Conservation (phyloP, 2,888 invertebrate genomes). For the Abrostola triplasia region DNA sequence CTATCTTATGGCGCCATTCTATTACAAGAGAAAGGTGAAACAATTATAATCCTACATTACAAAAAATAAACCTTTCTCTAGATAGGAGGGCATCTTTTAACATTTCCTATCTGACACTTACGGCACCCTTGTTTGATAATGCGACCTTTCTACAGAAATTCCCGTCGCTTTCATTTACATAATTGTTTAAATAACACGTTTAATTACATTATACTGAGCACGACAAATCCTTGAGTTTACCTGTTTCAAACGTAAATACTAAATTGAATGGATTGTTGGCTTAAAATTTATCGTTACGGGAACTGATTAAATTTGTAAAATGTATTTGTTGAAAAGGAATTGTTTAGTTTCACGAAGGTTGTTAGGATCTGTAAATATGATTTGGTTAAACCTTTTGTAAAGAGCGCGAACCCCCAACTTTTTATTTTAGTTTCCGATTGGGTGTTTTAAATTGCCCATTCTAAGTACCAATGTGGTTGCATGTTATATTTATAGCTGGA, state of each 20-base stretch:
- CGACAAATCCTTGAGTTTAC: slow-evolving; percentile 67
- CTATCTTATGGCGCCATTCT: background rate
- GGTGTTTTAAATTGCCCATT: background rate
- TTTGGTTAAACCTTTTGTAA: slow-evolving; percentile 13
- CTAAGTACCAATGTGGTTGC: background rate
- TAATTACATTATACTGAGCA: slow-evolving; percentile 69
- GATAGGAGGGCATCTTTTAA: slow-evolving; percentile 17
- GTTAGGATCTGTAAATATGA: slow-evolving; percentile 12
- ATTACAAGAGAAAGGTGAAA: background rate
- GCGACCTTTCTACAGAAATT: slow-evolving; percentile 69
- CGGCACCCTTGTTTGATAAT: slow-evolving; percentile 67
- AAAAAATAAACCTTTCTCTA: background rate
- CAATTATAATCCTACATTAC: background rate
- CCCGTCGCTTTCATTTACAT: slow-evolving; percentile 70
- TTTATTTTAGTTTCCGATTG: slow-evolving; percentile 3
- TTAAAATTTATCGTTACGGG: slow-evolving; percentile 45
- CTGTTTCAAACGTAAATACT: slow-evolving; percentile 63
- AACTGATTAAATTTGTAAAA: slow-evolving; percentile 31
- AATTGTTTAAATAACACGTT: slow-evolving; percentile 78
- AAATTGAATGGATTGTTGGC: slow-evolving; percentile 56
- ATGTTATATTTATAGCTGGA: background rate
- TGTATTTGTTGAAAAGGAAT: slow-evolving; percentile 29
- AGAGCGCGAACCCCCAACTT: background rate
- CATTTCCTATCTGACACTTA: slow-evolving; percentile 22
- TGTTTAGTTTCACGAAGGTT: slow-evolving; percentile 17